Evolutionary conservation across 2,888 invertebrate species (phyloP).

Genomic region (Ametastegia equiseti): DNA sequence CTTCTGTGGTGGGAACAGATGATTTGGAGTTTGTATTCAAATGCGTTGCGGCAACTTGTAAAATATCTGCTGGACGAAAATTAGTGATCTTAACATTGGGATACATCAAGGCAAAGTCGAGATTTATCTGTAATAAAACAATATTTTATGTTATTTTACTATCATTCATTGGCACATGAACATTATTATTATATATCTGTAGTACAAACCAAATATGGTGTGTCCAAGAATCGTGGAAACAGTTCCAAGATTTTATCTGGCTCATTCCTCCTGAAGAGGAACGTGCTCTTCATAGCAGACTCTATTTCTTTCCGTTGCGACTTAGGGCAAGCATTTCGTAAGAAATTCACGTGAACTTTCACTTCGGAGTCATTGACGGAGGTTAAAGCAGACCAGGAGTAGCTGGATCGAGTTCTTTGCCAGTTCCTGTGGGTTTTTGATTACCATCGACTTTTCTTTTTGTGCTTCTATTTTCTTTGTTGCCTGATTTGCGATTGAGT

Average conservation of each 20-base stretch:
- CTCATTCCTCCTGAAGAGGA: background rate
- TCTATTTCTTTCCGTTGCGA: conserved; percentile 17
- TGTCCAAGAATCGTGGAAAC: conserved; percentile 23
- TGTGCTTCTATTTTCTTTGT: background rate
- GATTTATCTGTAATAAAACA: conserved; percentile 34
- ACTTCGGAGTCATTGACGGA: conserved; percentile 11
- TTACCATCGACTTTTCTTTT: background rate
- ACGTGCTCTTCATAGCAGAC: conserved; percentile 31
- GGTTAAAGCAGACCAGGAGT: background rate
- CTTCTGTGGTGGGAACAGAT: background rate
- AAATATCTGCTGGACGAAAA: conserved; percentile 16
- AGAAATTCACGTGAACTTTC: background rate
- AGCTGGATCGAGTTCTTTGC: background rate
- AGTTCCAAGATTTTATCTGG: conserved; percentile 8
- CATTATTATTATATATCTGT: conserved; percentile 7
- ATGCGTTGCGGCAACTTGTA: conserved; percentile 10
- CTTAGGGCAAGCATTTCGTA: conserved; percentile 30
- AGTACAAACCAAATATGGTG: conserved; percentile 44
- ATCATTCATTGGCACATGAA: background rate
- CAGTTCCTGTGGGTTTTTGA: background rate
- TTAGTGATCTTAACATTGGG: conserved; percentile 33
- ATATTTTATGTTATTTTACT: conserved; percentile 1
- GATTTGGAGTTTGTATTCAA: conserved; percentile 5
- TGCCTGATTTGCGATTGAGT: background rate
- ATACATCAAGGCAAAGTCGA: conserved; percentile 35